These are phyloP conservation scores for Etheostoma nigrum DNA, from an alignment of 2,797 vertebrate genomes.

Conservation along the genomic window DNA sequence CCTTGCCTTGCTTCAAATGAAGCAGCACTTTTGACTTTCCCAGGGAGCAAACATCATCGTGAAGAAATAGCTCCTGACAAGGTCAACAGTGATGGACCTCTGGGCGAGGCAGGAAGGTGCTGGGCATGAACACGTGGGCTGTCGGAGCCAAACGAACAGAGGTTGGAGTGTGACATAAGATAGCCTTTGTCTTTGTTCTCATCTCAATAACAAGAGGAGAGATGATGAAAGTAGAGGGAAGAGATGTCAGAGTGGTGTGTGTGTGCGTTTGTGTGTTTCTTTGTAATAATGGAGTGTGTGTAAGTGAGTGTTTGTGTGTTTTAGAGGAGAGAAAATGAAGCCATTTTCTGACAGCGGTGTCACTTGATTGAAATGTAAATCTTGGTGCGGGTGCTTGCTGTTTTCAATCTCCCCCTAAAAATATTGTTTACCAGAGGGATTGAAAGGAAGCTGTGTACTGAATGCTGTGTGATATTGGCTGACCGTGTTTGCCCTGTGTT, in stretches of 20 bases:
- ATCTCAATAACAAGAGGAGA: slow-evolving; percentile 20
- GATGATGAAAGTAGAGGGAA: neutral
- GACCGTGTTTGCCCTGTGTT: slow-evolving; percentile 47
- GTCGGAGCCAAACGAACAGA: slow-evolving; percentile 44
- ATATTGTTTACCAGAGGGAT: slow-evolving; percentile 70
- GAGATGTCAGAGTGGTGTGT: neutral
- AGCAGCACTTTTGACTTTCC: slow-evolving; percentile 55
- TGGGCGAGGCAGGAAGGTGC: slow-evolving; percentile 35
- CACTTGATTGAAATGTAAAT: slow-evolving; percentile 78
- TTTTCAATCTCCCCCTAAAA: slow-evolving; percentile 60
- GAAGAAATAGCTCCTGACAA: slow-evolving; percentile 63
- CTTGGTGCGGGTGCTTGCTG: slow-evolving; percentile 44
- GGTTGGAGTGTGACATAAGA: slow-evolving; percentile 27
- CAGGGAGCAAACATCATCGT: slow-evolving; percentile 46
- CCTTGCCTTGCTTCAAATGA: slow-evolving; percentile 37
- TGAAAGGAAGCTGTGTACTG: slow-evolving; percentile 57
- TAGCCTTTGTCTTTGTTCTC: slow-evolving; percentile 29
- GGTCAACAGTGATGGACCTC: slow-evolving; percentile 57
- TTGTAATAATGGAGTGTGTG: slow-evolving; percentile 21
- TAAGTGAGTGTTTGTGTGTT: neutral
- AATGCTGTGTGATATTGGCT: slow-evolving; percentile 57
- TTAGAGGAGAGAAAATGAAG: slow-evolving; percentile 58
- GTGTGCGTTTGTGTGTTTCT: slow-evolving; percentile 28
- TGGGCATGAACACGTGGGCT: slow-evolving; percentile 28
- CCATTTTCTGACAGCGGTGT: slow-evolving; percentile 66